phyloP scores from a whole-genome alignment of 2,888 invertebrate species.

The Ophion ellenae region DNA sequence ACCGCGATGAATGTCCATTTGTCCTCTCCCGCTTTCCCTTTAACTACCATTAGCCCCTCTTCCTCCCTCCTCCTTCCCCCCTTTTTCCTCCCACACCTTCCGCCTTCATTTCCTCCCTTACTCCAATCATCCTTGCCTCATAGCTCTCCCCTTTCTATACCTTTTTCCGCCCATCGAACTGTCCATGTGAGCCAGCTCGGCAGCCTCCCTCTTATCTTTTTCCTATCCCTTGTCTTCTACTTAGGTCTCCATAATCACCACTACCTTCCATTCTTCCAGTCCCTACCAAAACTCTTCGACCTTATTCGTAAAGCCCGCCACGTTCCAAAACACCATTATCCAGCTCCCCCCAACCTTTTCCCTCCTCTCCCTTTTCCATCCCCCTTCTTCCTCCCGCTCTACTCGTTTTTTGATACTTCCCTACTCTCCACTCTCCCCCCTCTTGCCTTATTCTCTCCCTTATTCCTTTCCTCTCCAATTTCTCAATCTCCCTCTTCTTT shows the following conservation, averaged over 20 bases:
- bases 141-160: constrained; percentile 61
- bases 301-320: constrained; percentile 1
- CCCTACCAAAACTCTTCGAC: constrained; percentile 7
- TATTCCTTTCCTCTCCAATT: constrained; percentile 10
- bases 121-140: constrained; percentile 61
- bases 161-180: constrained; percentile 15
- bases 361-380: not conserved
- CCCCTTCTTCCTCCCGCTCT: not conserved
- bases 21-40: constrained; percentile 32
- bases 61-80: constrained; percentile 10
- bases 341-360: not conserved
- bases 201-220: not conserved
- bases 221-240: not conserved
- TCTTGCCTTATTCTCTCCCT: not conserved
- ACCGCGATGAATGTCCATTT: constrained; percentile 34
- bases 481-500: not conserved
- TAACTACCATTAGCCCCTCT: not conserved
- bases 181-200: not conserved
- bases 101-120: constrained; percentile 36
- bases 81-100: not conserved
- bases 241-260: constrained; percentile 11
- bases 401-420: not conserved
- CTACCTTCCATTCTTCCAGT: not conserved
- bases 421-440: not conserved
- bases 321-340: not conserved